phyloP scores from a whole-genome alignment of 2,113 vertebrate species.

The Cranoglanis bouderius region DNA sequence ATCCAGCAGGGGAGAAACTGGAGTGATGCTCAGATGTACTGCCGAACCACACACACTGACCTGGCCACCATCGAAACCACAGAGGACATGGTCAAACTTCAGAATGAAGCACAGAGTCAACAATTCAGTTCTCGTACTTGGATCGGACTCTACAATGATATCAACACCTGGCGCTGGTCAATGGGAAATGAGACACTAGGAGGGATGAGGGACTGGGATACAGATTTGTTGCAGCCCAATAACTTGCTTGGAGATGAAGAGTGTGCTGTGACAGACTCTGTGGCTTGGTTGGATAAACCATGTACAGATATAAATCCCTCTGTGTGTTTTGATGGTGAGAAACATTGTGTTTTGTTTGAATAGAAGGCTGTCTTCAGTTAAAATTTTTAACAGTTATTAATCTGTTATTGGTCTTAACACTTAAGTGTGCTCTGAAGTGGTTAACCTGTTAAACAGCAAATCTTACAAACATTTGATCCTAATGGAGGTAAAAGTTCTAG shows the following conservation, averaged over 20 bases:
- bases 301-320: not conserved
- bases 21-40: constrained; percentile 27
- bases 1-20: constrained; percentile 23
- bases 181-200: not conserved
- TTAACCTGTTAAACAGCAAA: too few species aligned
- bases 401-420: too few species aligned
- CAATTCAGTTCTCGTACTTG: not conserved
- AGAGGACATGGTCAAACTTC: constrained; percentile 21
- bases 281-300: not conserved
- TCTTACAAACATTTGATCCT: not conserved
- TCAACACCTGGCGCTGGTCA: constrained; percentile 38
- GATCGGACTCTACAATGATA: constrained; percentile 29
- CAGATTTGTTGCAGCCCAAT: not conserved
- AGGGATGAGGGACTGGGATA: not conserved
- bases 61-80: constrained; percentile 15
- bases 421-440: not conserved
- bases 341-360: too few species aligned
- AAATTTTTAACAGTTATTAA: too few species aligned
- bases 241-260: not conserved
- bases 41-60: not conserved
- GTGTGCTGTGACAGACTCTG: not conserved
- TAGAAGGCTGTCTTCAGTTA: too few species aligned
- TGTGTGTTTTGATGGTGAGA: constrained; percentile 19
- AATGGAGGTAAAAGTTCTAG: too few species aligned
- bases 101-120: not conserved